Percentiles rank a stretch among this genome's conserved stretches.
These are phyloP conservation scores for Mythimna impura DNA, from an alignment of 2,888 invertebrate genomes.

Conservation along the genomic window DNA sequence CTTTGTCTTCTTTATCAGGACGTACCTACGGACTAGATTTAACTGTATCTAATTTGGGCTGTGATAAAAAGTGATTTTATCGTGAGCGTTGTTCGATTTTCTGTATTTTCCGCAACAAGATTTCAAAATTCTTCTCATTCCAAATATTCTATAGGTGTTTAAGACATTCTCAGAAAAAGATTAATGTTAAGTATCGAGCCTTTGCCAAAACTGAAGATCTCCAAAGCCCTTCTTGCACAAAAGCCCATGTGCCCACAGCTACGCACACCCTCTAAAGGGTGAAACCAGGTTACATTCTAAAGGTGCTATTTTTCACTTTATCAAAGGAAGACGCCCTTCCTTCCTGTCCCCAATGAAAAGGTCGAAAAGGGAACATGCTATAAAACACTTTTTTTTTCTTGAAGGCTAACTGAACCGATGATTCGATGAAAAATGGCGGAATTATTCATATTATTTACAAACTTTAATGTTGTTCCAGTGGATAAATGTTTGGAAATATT, in stretches of 20 bases:
- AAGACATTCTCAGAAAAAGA: background rate
- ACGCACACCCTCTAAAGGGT: constrained; percentile 73
- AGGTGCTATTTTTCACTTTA: constrained; percentile 88
- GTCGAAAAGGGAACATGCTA: constrained; percentile 82
- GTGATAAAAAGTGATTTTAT: background rate
- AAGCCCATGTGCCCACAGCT: constrained; percentile 70
- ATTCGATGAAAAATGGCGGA: constrained; percentile 68
- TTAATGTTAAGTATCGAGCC: constrained; percentile 10
- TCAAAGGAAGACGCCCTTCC: constrained; percentile 86
- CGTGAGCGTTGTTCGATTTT: background rate
- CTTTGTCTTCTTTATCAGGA: constrained; percentile 14
- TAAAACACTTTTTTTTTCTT: constrained; percentile 80
- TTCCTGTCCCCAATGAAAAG: constrained; percentile 83
- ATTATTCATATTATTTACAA: constrained; percentile 67
- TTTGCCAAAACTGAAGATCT: constrained; percentile 64
- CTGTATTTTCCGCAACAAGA: background rate
- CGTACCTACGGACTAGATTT: background rate
- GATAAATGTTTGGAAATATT: constrained; percentile 50
- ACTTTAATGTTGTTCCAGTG: constrained; percentile 55
- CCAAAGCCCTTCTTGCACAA: constrained; percentile 70
- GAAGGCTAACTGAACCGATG: constrained; percentile 73
- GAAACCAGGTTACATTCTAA: constrained; percentile 79
- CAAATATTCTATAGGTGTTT: constrained; percentile 3
- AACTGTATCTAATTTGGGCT: background rate
- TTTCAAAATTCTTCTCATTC: background rate